Base-by-base conservation (phyloP, 2,797 vertebrate genomes). In the Australoheros facetus region DNA sequence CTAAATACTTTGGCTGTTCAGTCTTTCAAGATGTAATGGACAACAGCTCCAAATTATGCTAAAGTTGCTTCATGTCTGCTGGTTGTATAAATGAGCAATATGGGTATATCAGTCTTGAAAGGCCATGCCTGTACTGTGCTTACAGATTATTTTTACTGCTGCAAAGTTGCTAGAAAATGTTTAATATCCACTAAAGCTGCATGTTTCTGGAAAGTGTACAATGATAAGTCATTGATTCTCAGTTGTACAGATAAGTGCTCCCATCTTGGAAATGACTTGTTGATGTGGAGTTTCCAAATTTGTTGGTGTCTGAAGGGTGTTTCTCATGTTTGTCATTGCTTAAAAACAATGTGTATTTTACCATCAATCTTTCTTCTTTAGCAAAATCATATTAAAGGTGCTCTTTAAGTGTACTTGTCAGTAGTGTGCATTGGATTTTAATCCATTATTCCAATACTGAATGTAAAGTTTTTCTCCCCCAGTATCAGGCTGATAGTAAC, bases 401-500 rank as follows among this genome's bases (percentile, higher is more conserved):
- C 48, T 30, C 11, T 69, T 48, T 48, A 48, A 7, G 45, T 17
- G 45, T 17, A 6, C 51, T 5, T 13, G 42, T n/a, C 42, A 48
- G 28, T 12, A 51, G 42, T 11, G 7, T 66, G 6, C 26, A 51
- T 51, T 51, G 42, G 10, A 48, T 51, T 69, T 16, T n/a, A 69
- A 48, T 51, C 26, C 39, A 66, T 69, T 69, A 5, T 69, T 1
- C 1, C 64, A 69, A 1, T 51, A 45, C 23, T 48, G 28, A 69
- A 69, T 51, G 16, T 51, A 51, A 51, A 51, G 42, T 1, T 48
- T 66, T 26, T 66, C 21, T 45, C 28, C 42, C 14, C 10, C 26
- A 69, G 42, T 69, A 69, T 69, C 64, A 69, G 64, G 48, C 39
- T 66, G 62, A 69, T 30, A 51, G 64, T 30, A 69, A 69, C 42